Conservation (phyloP, 2,797 vertebrate species). For the Coranthus polyacanthus region DNA sequence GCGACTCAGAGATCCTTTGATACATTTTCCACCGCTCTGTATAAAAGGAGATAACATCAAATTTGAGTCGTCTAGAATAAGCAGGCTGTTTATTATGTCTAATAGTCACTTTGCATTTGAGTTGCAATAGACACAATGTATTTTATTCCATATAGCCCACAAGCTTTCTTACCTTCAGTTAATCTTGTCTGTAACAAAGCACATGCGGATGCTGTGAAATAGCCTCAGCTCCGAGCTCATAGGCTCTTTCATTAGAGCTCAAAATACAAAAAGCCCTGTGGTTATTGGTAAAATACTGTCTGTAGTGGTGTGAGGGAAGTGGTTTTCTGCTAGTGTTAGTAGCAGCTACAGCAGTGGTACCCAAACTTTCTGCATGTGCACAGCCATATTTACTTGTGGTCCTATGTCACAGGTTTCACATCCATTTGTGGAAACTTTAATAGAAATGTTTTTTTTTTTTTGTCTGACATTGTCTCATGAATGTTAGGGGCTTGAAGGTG, state of each 20-base stretch:
- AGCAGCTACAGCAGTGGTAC: not conserved
- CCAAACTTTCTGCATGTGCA: constrained; percentile 17
- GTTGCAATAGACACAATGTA: constrained; percentile 50
- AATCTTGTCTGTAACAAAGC: constrained; percentile 42
- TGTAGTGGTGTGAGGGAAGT: constrained; percentile 16
- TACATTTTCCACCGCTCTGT: constrained; percentile 63
- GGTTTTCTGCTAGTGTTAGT: constrained; percentile 15
- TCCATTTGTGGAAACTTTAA: too few relatives aligned
- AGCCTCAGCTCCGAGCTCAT: constrained; percentile 37
- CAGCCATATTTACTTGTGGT: not conserved
- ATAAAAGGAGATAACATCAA: constrained; percentile 67
- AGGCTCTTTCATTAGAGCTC: constrained; percentile 22
- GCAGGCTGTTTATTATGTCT: constrained; percentile 59
- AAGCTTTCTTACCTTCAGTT: constrained; percentile 52
- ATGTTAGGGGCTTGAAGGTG: too few relatives aligned
- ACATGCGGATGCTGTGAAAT: constrained; percentile 26
- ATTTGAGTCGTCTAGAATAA: constrained; percentile 64
- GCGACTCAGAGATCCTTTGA: constrained; percentile 68
- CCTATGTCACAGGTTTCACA: too few relatives aligned
- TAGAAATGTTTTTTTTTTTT: too few relatives aligned
- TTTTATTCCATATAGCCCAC: constrained; percentile 51
- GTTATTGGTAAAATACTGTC: constrained; percentile 26
- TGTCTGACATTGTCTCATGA: too few relatives aligned
- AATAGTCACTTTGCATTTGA: constrained; percentile 60
- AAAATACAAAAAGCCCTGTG: too few relatives aligned